Base-by-base conservation (phyloP, 2,888 invertebrate species). In the Apamea crenata region DNA sequence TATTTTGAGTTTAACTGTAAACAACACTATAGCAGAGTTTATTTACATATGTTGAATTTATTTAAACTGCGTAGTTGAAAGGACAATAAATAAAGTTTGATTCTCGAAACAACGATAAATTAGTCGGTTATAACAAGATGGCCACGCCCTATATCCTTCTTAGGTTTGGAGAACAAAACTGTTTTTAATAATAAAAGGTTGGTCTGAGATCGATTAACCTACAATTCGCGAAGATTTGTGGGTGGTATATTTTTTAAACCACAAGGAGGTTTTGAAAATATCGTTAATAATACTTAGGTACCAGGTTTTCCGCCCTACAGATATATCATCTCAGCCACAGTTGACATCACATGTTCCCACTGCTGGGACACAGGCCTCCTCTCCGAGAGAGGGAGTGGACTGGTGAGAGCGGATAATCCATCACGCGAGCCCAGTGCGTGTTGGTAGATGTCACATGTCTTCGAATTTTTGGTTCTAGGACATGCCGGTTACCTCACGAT, bases 91-190 rank as follows among this genome's bases (percentile, higher is more conserved):
- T 74, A 40, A 74, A 8, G 1, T 40, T 1, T 68, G 56, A 50
- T 67, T 61, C 10, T 63, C 18, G 40, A 72, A 78, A 74, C 74
- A 40, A 5, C 78, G 40, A 71, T 79, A 56, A 53, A 74, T 18
- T 63, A 50, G 8, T 56, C 14, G 4, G 53, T 21, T 83, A 65
- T 47, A 67, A 32, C 25, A 47, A 67, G 40, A 16, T 29, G 14
- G 56, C 29, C 74, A 74, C 87, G 78, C 87, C 86, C 53, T 76
- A 2, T 70, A 40, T 65, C 65, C 67, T 77, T 78, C 3, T 73
- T 21, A 29, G 36, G 63, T 71, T 66, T 56, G 32, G 10, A 44
- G 1, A 68, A 56, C 29, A n/a, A 65, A 65, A 32, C 21, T 14
- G 25, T 36, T 81, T 44, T 66, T 40, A 56, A 56, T 63, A 53